Conservation (phyloP, 1,140 invertebrate species). For the Drosophila saltans region DNA sequence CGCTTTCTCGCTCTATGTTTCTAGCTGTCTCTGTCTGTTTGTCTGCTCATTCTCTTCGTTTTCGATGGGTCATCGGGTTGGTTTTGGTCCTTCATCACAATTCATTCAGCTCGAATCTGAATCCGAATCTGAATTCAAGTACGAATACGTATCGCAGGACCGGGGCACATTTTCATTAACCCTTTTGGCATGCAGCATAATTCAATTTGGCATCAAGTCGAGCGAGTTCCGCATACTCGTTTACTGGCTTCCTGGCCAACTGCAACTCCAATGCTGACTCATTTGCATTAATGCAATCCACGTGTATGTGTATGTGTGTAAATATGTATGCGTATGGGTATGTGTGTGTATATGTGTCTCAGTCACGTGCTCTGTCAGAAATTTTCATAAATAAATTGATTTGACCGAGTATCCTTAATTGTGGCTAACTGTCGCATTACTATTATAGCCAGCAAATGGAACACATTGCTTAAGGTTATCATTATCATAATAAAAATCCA, state of each 20-base stretch:
- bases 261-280: slow-evolving; percentile 24
- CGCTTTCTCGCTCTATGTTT: neutral
- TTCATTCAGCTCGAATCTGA: slow-evolving; percentile 52
- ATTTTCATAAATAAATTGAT: slow-evolving; percentile 73
- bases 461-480: neutral
- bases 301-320: slow-evolving; percentile 34
- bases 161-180: slow-evolving; percentile 63
- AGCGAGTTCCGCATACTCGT: slow-evolving; percentile 43
- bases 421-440: slow-evolving; percentile 49
- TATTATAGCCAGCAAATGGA: slow-evolving; percentile 10
- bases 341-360: neutral
- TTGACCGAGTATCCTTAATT: slow-evolving; percentile 55
- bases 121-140: slow-evolving; percentile 34
- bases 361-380: slow-evolving; percentile 24
- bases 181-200: slow-evolving; percentile 75
- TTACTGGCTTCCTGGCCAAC: slow-evolving; percentile 20
- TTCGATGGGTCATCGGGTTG: slow-evolving; percentile 7
- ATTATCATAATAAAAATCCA: neutral
- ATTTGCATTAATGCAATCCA: slow-evolving; percentile 76
- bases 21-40: slow-evolving; percentile 26
- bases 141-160: slow-evolving; percentile 22
- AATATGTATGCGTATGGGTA: slow-evolving; percentile 22
- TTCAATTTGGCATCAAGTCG: slow-evolving; percentile 75
- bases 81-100: slow-evolving; percentile 52
- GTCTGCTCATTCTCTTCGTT: slow-evolving; percentile 21